A percentile compares a stretch with the other conserved stretches of the same genome.
phyloP scores from a whole-genome alignment of 2,888 invertebrate species.

The Lymantria dispar region DNA sequence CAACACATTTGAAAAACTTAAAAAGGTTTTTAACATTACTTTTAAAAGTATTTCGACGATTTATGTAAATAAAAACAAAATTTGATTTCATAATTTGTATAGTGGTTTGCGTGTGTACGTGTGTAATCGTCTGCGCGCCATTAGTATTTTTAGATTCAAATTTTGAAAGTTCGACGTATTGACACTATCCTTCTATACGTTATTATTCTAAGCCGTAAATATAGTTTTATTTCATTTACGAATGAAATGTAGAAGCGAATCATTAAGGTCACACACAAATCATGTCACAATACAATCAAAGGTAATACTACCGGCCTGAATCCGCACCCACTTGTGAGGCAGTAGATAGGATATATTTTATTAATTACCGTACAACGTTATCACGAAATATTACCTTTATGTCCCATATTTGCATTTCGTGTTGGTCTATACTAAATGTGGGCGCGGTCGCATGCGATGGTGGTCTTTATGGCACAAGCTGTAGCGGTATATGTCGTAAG shows the following conservation, averaged over 20 bases:
- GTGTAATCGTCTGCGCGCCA: too few species aligned
- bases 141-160: too few species aligned
- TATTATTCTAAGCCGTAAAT: too few species aligned
- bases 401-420: slow-evolving; percentile 80
- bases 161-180: too few species aligned
- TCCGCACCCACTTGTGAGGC: slow-evolving; percentile 43
- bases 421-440: slow-evolving; percentile 62
- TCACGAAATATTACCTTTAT: slow-evolving; percentile 81
- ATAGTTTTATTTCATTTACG: too few species aligned
- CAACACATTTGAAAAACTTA: too few species aligned
- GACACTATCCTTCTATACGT: too few species aligned
- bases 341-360: slow-evolving; percentile 68
- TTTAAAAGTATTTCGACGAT: too few species aligned
- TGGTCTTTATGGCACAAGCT: not conserved
- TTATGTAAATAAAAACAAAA: too few species aligned
- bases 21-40: too few species aligned
- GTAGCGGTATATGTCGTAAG: slow-evolving; percentile 5
- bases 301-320: slow-evolving; percentile 55
- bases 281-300: slow-evolving; percentile 60
- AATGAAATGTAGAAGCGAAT: slow-evolving; percentile 15
- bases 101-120: too few species aligned
- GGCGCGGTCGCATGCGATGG: slow-evolving; percentile 69
- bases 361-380: slow-evolving; percentile 72
- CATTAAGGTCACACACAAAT: slow-evolving; percentile 67
- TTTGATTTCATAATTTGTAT: too few species aligned